Evolutionary conservation across 2,888 invertebrate genomes (phyloP), one percentile per base, ranked within the genome.

Genomic region (Trimorus sp.): DNA sequence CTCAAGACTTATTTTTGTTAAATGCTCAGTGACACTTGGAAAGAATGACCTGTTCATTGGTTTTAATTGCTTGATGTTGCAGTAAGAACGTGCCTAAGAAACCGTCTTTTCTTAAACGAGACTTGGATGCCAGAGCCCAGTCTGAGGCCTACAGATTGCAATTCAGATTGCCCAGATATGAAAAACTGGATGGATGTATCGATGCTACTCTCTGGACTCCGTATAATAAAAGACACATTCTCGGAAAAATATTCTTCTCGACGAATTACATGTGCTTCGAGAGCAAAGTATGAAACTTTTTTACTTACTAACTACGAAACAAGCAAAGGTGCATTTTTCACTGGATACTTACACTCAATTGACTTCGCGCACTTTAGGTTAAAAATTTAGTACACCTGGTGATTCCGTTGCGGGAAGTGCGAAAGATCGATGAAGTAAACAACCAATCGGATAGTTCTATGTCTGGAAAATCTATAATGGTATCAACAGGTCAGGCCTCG

Each of bases 191-290:
- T 92, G 99, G 99, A 0, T 96, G 96, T 56, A 96, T 97, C 69
- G 97, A 97, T 88, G 97, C 98, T 89, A 95, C 97, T 9, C 92
- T 99, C 70, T 98, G 98, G 96, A 98, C 99, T 1, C 98, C 99
- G 0, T 99, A 97, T 91, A 97, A 98, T 90, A 98, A 98, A 91
- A 95, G 95, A 85, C 96, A 97, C 90, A 96, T 97, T 74, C 94
- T 95, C 93, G 99, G 99, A 14, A 94, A 96, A 84, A 93, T 99
- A 88, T 99, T 96, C 92, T 93, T 99, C 62, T 99, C 99, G 0
- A 96, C 96, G 89, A 98, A 97, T 93, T 99, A 98, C 91, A 94
- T 99, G 88, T 99, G 99, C 92, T 99, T 99, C 91, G 96, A 97
- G 89, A 99, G 99, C 92, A 95, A 97, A 93, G 98, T 98, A 90